Percentiles rank a stretch among this genome's conserved stretches.
These are phyloP conservation scores for Heterodera carotae DNA, from an alignment of 1,140 invertebrate genomes.

Conservation along the genomic window DNA sequence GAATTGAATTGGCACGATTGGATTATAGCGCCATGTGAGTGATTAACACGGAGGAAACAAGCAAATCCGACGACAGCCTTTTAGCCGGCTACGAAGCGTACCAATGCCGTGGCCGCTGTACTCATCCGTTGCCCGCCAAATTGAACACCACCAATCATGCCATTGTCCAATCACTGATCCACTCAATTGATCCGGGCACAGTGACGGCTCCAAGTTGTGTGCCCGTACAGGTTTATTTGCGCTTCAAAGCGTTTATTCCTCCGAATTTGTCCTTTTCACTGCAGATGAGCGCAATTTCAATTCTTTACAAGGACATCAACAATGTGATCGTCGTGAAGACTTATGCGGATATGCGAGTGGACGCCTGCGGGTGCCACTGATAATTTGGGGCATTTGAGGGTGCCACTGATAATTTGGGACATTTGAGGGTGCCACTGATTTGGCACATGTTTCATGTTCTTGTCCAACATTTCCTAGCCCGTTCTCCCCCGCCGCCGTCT, in stretches of 20 bases:
- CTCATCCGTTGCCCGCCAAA: constrained; percentile 86
- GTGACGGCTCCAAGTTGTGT: constrained; percentile 91
- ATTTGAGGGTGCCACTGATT: constrained; percentile 35
- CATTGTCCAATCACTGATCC: constrained; percentile 92
- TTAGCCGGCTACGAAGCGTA: constrained; percentile 84
- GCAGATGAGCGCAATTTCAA: constrained; percentile 82
- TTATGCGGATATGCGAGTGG: constrained; percentile 72
- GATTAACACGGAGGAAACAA: not conserved
- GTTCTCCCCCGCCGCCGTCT: too few species aligned
- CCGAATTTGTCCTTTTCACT: constrained; percentile 66
- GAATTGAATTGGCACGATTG: constrained; percentile 98
- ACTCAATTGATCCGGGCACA: constrained; percentile 74
- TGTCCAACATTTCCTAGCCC: too few species aligned
- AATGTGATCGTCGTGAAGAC: constrained; percentile 92
- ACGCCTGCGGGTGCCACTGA: constrained; percentile 39
- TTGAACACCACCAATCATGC: constrained; percentile 96
- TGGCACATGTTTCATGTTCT: too few species aligned
- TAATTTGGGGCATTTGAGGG: constrained; percentile 28
- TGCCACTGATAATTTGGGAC: constrained; percentile 30
- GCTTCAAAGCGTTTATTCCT: not conserved
- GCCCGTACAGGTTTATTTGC: constrained; percentile 63
- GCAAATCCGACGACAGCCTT: constrained; percentile 21
- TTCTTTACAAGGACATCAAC: constrained; percentile 89
- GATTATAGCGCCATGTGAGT: constrained; percentile 87
- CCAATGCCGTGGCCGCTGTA: constrained; percentile 91